Evolutionary conservation across 2,113 vertebrate species (phyloP).

Genomic region (Antechinus stuartii): DNA sequence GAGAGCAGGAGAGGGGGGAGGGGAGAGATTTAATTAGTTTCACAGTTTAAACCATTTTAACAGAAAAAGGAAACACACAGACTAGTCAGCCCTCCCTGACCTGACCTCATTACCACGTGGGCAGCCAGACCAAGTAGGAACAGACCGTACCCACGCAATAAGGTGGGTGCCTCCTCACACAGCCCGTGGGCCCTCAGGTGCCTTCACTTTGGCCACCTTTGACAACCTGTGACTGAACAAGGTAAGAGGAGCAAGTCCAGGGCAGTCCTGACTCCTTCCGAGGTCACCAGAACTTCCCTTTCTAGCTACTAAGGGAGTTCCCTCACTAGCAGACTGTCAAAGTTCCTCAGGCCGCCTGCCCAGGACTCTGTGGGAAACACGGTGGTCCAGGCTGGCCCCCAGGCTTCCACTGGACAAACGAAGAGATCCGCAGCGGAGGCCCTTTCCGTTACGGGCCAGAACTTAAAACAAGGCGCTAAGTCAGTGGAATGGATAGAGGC

Average conservation of each 20-base stretch:
- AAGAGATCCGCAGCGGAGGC: too few species aligned
- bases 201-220: too few species aligned
- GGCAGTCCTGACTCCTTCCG: not conserved
- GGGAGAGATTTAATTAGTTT: conserved; percentile 11
- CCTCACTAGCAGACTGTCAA: conserved; percentile 47
- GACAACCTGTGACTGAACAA: too few species aligned
- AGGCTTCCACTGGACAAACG: too few species aligned
- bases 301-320: conserved; percentile 1
- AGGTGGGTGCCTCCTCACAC: not conserved
- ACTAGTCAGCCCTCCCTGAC: not conserved
- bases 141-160: not conserved
- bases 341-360: not conserved
- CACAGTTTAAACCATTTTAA: not conserved
- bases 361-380: conserved; percentile 6
- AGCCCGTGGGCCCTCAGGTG: not conserved
- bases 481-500: too few species aligned
- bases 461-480: too few species aligned
- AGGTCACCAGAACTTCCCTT: not conserved
- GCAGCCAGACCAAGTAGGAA: not conserved
- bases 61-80: rapidly evolving
- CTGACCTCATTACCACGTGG: not conserved
- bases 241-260: too few species aligned
- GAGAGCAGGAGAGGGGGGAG: too few species aligned
- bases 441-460: too few species aligned
- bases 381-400: too few species aligned